Conservation (phyloP, 2,888 invertebrate genomes). For the Drosophila emarginata region DNA sequence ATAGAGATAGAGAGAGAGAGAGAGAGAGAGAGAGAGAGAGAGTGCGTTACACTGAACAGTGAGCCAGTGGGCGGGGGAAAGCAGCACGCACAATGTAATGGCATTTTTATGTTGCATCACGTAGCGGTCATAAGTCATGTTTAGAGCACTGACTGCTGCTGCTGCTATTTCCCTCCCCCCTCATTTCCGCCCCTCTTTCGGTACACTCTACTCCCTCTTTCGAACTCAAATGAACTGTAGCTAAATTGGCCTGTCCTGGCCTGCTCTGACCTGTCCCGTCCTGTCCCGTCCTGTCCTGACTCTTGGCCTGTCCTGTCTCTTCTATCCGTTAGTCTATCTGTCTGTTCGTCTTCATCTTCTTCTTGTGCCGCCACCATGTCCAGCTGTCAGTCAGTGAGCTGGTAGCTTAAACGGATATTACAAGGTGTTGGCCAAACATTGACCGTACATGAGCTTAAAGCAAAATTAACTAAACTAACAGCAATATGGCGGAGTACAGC, state of each 20-base stretch:
- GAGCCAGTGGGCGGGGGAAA: constrained; percentile 21
- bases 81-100: constrained; percentile 72
- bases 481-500: constrained; percentile 9
- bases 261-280: background rate
- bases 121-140: constrained; percentile 82
- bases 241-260: constrained; percentile 57
- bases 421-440: constrained; percentile 80
- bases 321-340: background rate
- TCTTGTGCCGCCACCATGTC: constrained; percentile 30
- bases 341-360: constrained; percentile 5
- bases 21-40: background rate
- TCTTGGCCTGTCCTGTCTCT: constrained; percentile 6
- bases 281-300: background rate
- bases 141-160: constrained; percentile 77
- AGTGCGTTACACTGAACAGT: background rate
- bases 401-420: constrained; percentile 76
- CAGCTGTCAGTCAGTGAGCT: constrained; percentile 65
- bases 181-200: background rate
- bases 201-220: constrained; percentile 9
- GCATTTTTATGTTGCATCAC: constrained; percentile 82
- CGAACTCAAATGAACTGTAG: constrained; percentile 74
- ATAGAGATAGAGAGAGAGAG: background rate
- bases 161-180: background rate
- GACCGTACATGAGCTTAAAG: constrained; percentile 79
- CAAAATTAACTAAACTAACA: constrained; percentile 65